Percentiles rank a stretch among this genome's conserved stretches.
phyloP scores from a whole-genome alignment of 2,797 vertebrate species.

The Valencia hispanica region DNA sequence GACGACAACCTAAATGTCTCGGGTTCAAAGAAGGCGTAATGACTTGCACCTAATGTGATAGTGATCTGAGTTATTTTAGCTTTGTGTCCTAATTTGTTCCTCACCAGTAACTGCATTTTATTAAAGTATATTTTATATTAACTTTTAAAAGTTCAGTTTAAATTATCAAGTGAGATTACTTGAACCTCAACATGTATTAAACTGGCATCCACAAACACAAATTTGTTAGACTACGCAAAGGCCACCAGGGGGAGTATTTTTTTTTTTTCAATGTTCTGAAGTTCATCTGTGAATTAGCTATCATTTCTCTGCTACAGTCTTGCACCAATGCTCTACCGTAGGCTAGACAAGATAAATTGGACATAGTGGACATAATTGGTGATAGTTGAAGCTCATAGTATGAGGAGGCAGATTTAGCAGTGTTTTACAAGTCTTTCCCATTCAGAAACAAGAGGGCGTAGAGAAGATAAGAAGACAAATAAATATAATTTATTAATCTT shows the following conservation, averaged over 20 bases:
- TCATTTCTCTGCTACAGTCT: background rate
- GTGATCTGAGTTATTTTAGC: background rate
- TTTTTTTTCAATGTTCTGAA: background rate
- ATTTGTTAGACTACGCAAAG: background rate
- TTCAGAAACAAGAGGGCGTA: background rate
- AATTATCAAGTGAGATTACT: background rate
- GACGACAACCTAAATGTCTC: background rate
- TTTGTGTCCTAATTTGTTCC: background rate
- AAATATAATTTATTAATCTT: conserved; percentile 60
- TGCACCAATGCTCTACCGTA: background rate
- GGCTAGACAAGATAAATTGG: background rate
- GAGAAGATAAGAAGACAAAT: conserved; percentile 9
- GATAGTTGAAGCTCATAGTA: background rate
- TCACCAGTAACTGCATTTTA: background rate
- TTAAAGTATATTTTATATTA: background rate
- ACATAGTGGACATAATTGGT: background rate
- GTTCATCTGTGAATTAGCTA: background rate
- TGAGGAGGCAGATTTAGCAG: background rate
- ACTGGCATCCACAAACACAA: background rate
- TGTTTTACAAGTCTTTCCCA: background rate
- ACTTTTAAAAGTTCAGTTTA: background rate
- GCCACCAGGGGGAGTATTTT: background rate
- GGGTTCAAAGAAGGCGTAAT: background rate
- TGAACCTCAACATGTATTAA: background rate
- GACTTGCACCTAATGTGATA: background rate